phyloP scores from a whole-genome alignment of 2,888 invertebrate genomes.

The Chloromyia formosa region DNA sequence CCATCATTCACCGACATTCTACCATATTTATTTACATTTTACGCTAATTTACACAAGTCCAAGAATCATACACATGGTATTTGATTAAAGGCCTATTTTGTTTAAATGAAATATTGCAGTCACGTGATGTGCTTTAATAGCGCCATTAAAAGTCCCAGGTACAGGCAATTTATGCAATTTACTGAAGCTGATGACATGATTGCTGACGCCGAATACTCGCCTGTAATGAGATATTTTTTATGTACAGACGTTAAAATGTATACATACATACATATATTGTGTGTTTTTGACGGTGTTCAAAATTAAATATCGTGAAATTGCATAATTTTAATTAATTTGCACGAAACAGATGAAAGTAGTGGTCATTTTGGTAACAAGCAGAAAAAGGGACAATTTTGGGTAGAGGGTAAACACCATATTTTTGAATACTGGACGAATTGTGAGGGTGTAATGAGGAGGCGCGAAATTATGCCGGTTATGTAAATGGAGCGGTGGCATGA shows the following conservation, averaged over 20 bases:
- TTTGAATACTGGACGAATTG: too few relatives aligned
- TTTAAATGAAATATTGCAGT: constrained; percentile 32
- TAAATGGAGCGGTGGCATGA: too few relatives aligned
- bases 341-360: not conserved
- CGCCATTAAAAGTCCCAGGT: not conserved
- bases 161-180: constrained; percentile 30
- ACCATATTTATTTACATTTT: constrained; percentile 26
- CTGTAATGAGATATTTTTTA: constrained; percentile 53
- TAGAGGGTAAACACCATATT: too few relatives aligned
- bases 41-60: constrained; percentile 28
- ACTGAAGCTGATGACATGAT: constrained; percentile 57
- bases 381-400: too few relatives aligned
- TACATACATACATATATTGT: too few relatives aligned
- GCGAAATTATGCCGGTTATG: too few relatives aligned
- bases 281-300: too few relatives aligned
- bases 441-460: too few relatives aligned
- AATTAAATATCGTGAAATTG: constrained; percentile 32
- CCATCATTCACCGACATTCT: too few relatives aligned
- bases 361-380: not conserved
- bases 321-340: constrained; percentile 28
- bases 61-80: constrained; percentile 1
- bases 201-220: constrained; percentile 64
- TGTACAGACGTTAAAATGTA: not conserved
- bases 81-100: constrained; percentile 4
- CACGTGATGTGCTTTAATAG: constrained; percentile 25